A percentile compares a stretch with the other conserved stretches of the same genome.
These are phyloP conservation scores for Cercopithecus mona DNA, from an alignment of 2,113 vertebrate genomes.

Conservation along the genomic window DNA sequence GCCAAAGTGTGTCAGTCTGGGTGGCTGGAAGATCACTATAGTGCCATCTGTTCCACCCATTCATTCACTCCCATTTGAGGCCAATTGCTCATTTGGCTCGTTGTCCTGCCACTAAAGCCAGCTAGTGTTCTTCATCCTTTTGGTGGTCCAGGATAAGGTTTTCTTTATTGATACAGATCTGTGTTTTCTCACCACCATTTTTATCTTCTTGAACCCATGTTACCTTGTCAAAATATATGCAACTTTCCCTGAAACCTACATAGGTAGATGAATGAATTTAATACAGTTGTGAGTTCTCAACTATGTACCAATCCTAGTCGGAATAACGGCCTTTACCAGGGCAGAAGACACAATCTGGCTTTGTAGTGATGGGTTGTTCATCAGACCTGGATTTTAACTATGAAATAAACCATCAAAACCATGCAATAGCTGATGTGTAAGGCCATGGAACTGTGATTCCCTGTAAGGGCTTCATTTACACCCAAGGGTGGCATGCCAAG, in stretches of 20 bases:
- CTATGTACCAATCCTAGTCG: background rate
- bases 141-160: background rate
- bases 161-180: background rate
- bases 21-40: background rate
- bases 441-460: background rate
- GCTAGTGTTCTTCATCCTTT: background rate
- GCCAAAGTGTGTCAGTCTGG: background rate
- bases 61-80: background rate
- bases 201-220: background rate
- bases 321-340: background rate
- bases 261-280: background rate
- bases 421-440: background rate
- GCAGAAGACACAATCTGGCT: background rate
- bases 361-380: background rate
- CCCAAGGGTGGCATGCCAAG: background rate
- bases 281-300: background rate
- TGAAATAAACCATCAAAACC: background rate
- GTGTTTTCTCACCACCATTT: background rate
- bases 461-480: rapidly evolving
- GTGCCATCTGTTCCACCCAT: background rate
- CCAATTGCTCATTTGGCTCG: background rate
- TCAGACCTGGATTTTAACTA: background rate
- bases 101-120: background rate
- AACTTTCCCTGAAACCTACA: background rate
- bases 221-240: background rate